Percentiles rank a stretch among this genome's conserved stretches.
Conservation (phyloP, 2,888 invertebrate genomes). For the Ferrisia virgata region DNA sequence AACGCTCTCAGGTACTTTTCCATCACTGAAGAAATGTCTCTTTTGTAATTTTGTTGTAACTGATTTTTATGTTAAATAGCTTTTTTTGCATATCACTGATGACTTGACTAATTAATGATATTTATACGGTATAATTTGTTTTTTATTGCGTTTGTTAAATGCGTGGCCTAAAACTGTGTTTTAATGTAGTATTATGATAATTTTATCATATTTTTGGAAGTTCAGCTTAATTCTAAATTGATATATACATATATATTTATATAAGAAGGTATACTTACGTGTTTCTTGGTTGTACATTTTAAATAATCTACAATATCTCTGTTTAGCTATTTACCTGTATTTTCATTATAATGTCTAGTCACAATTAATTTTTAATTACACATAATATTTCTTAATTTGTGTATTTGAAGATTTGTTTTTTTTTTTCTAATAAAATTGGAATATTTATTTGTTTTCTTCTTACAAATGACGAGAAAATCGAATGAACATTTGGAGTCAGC, state of each 20-base stretch:
- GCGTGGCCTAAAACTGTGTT: neutral
- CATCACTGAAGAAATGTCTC: neutral
- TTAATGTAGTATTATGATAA: neutral
- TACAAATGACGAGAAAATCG: neutral
- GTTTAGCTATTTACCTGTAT: conserved; percentile 23
- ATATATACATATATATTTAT: neutral
- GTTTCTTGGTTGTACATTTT: neutral
- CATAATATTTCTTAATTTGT: conserved; percentile 22
- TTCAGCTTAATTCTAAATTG: neutral
- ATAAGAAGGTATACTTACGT: neutral
- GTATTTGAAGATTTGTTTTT: neutral
- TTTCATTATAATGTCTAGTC: conserved; percentile 34
- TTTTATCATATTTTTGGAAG: neutral
- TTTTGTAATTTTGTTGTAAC: neutral
- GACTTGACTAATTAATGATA: neutral
- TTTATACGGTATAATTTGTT: neutral
- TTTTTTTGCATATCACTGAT: conserved; percentile 16
- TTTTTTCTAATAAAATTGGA: conserved; percentile 25
- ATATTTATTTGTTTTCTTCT: neutral
- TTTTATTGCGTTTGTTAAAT: neutral
- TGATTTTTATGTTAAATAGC: neutral
- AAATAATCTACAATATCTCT: neutral
- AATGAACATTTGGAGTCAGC: neutral
- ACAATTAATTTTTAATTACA: conserved; percentile 33
- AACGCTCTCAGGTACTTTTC: neutral